Evolutionary conservation across 2,797 vertebrate genomes (phyloP).

Genomic region (Betta splendens): DNA sequence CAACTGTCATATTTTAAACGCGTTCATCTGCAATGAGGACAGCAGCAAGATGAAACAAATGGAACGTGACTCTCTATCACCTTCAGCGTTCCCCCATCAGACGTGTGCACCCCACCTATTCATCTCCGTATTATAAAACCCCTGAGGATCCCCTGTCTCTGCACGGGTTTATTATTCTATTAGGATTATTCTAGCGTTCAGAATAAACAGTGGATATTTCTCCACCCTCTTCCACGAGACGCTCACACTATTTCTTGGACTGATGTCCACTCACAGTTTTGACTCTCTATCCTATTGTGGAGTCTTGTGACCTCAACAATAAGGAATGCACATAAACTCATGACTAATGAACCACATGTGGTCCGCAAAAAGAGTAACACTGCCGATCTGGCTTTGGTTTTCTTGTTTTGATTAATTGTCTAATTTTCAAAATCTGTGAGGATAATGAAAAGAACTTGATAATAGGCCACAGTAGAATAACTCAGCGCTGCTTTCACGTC

Average conservation of each 20-base stretch:
- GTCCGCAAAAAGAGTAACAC: conserved; percentile 18
- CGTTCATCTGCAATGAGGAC: conserved; percentile 10
- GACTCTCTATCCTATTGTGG: conserved; percentile 32
- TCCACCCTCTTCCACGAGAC: conserved; percentile 5
- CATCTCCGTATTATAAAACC: background rate
- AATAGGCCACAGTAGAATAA: background rate
- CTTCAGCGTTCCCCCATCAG: background rate
- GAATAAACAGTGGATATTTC: conserved; percentile 3
- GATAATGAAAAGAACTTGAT: conserved; percentile 12
- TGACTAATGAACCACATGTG: conserved; percentile 60
- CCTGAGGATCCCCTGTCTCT: background rate
- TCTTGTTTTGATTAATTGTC: conserved; percentile 2
- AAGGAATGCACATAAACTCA: conserved; percentile 64
- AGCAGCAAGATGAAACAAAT: conserved; percentile 7
- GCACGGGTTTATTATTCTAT: background rate
- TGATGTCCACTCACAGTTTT: conserved; percentile 34
- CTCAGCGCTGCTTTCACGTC: conserved; percentile 1
- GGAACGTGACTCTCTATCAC: conserved; percentile 15
- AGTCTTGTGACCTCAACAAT: conserved; percentile 57
- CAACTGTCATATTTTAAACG: conserved; percentile 43
- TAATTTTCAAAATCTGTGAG: conserved; percentile 3
- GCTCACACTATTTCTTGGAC: conserved; percentile 3
- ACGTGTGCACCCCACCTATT: background rate
- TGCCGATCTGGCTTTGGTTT: conserved; percentile 10
- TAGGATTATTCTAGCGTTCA: background rate